Evolutionary conservation across 2,113 vertebrate genomes (phyloP).

Genomic region (Tor tambroides): DNA sequence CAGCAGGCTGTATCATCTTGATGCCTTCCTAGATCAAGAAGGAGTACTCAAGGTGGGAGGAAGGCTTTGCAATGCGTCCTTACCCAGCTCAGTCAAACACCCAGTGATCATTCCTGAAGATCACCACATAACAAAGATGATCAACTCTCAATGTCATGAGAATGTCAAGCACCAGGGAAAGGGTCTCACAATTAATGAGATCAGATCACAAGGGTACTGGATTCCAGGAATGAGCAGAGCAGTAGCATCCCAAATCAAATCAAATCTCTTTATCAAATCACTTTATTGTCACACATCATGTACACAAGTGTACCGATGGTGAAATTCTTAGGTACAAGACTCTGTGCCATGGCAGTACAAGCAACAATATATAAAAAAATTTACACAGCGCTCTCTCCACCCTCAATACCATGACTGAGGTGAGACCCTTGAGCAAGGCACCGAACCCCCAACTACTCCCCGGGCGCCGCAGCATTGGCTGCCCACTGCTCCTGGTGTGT

Average conservation of each 20-base stretch:
- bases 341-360: no score
- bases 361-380: no score
- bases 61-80: neutral
- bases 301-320: no score
- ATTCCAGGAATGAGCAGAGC: neutral
- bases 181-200: neutral
- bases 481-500: no score
- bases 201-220: slow-evolving; percentile 6
- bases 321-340: no score
- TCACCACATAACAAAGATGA: neutral
- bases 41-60: slow-evolving; percentile 17
- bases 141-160: slow-evolving; percentile 8
- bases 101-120: slow-evolving; percentile 16
- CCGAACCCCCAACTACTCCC: no score
- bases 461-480: no score
- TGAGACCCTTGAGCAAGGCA: no score
- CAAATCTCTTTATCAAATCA: no score
- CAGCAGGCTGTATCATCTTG: neutral
- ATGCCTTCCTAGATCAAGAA: slow-evolving; percentile 17
- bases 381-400: no score
- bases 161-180: slow-evolving; percentile 32
- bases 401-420: no score
- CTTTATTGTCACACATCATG: no score
- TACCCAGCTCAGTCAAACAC: neutral
- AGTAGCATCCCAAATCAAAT: neutral